phyloP scores from a whole-genome alignment of 2,113 vertebrate species.

The Edolisoma coerulescens region DNA sequence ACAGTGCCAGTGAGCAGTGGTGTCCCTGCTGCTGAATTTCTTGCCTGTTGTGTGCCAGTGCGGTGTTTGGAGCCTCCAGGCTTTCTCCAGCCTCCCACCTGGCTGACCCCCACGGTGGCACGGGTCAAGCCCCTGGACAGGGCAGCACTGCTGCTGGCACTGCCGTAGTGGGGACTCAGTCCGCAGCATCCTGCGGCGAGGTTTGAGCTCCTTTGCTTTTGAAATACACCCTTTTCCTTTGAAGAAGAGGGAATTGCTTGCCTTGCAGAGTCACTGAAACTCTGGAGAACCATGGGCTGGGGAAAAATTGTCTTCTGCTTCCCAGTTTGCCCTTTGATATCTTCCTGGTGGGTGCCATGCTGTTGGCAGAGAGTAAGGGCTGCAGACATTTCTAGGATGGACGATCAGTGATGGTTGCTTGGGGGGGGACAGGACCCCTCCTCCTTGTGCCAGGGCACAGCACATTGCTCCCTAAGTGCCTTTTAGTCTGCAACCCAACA shows the following conservation, averaged over 20 bases:
- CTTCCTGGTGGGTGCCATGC: neutral
- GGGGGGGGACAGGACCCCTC: neutral
- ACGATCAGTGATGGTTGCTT: neutral
- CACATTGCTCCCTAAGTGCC: neutral
- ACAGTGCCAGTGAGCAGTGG: neutral
- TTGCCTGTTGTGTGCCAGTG: neutral
- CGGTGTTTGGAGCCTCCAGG: neutral
- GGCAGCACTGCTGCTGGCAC: neutral
- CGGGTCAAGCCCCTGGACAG: neutral
- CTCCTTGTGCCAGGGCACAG: neutral
- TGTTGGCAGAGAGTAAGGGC: neutral
- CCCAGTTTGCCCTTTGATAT: neutral
- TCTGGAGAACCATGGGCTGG: neutral
- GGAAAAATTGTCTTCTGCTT: neutral
- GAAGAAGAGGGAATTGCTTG: neutral
- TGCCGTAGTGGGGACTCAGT: neutral
- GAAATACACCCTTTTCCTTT: neutral
- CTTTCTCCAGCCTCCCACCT: neutral
- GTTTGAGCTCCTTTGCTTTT: neutral
- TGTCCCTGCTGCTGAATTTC: neutral
- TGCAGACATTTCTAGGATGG: neutral
- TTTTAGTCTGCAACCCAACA: neutral
- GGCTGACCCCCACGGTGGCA: neutral
- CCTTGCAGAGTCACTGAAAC: neutral
- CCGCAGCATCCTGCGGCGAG: neutral